Evolutionary conservation across 64 coral and sea anemone species (phyloP).

Genomic region (Montipora foliosa): DNA sequence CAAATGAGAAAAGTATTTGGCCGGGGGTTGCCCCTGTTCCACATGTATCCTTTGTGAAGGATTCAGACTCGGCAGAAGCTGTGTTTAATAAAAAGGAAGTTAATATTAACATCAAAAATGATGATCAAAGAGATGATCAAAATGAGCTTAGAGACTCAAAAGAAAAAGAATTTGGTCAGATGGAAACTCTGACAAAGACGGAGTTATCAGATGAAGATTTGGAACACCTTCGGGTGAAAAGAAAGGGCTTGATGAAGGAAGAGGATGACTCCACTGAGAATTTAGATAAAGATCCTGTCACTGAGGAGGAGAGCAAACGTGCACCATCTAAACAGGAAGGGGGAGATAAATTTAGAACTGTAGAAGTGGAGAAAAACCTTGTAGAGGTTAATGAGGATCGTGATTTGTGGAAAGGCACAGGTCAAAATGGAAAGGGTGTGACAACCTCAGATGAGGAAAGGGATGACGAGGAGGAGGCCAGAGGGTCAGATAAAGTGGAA

Average conservation of each 20-base stretch:
- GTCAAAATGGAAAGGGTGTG: background rate
- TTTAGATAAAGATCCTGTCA: background rate
- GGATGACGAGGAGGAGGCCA: background rate
- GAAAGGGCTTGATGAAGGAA: background rate
- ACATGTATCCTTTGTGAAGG: background rate
- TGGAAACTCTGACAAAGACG: background rate
- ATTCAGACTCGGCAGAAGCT: background rate
- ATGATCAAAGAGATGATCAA: background rate
- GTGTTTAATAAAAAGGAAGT: background rate
- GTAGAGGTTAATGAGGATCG: background rate
- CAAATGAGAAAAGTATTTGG: background rate
- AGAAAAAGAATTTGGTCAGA: background rate
- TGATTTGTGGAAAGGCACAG: background rate
- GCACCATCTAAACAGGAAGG: background rate
- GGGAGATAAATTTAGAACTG: background rate
- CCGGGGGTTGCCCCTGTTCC: background rate
- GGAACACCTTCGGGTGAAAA: conserved; percentile 30
- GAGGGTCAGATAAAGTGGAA: background rate
- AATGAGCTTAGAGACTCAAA: background rate
- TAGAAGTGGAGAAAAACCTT: background rate
- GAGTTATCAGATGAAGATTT: conserved; percentile 20
- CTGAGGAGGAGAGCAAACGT: background rate
- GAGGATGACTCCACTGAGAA: background rate
- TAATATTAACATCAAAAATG: background rate
- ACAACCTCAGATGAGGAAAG: background rate